A percentile compares a stretch with the other conserved stretches of the same genome.
Evolutionary conservation across 1,140 invertebrate species (phyloP).

Genomic region (Procambarus virginalis): DNA sequence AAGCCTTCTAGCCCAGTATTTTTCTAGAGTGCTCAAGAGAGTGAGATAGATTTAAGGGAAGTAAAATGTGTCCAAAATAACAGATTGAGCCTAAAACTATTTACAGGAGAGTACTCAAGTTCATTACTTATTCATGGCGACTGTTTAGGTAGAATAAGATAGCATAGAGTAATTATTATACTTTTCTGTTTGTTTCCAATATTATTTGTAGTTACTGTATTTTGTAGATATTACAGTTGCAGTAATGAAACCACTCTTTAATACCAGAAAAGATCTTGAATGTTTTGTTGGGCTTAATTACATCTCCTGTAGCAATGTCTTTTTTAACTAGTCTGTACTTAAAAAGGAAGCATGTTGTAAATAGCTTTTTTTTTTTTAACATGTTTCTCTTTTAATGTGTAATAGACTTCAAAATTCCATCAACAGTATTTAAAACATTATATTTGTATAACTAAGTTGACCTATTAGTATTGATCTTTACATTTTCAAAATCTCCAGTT

Average conservation of each 20-base stretch:
- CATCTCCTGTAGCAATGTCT: constrained; percentile 1
- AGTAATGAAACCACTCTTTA: neutral
- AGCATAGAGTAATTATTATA: neutral
- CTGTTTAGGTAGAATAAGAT: neutral
- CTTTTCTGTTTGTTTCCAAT: neutral
- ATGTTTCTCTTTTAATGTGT: neutral
- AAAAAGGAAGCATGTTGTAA: constrained; percentile 2
- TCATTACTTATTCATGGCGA: neutral
- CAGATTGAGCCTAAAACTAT: constrained; percentile 6
- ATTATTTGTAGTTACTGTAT: neutral
- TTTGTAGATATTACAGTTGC: neutral
- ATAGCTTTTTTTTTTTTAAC: neutral
- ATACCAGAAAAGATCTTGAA: neutral
- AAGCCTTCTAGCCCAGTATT: constrained; percentile 34
- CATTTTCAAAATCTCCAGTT: neutral
- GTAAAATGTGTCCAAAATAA: constrained; percentile 13
- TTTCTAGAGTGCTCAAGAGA: constrained; percentile 32
- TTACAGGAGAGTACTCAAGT: neutral
- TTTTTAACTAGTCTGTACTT: neutral
- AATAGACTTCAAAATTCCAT: neutral
- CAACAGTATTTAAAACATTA: neutral
- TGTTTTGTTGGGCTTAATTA: neutral
- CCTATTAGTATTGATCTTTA: neutral
- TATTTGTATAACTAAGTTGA: neutral
- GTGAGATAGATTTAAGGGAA: neutral